These are phyloP conservation scores for Dicyrtoma fusca DNA, from an alignment of 2,888 invertebrate genomes.

Conservation along the genomic window DNA sequence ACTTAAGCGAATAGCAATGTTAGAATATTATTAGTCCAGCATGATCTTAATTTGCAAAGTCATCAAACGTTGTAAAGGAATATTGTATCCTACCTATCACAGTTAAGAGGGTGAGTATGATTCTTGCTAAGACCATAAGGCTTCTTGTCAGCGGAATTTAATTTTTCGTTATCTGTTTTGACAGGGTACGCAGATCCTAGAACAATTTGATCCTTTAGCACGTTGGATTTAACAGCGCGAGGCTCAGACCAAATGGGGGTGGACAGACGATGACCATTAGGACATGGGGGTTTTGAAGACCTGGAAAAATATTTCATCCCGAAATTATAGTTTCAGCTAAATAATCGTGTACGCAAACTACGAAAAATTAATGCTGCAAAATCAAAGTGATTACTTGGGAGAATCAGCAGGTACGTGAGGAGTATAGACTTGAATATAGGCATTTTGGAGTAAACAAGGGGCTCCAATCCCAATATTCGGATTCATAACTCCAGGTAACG, in stretches of 20 bases:
- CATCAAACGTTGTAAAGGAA: too few relatives aligned
- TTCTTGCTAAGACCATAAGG: constrained; percentile 22
- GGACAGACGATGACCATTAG: constrained; percentile 30
- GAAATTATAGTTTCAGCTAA: not conserved
- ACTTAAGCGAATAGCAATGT: too few relatives aligned
- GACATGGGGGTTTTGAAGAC: constrained; percentile 24
- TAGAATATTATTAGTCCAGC: too few relatives aligned
- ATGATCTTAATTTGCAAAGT: too few relatives aligned
- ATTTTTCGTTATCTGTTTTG: not conserved
- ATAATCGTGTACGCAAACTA: not conserved
- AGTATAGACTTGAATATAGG: constrained; percentile 31
- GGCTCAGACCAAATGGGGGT: constrained; percentile 27
- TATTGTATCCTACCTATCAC: constrained; percentile 39
- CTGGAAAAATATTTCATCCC: not conserved
- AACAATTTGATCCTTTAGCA: constrained; percentile 28
- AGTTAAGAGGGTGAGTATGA: constrained; percentile 26
- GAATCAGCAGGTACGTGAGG: constrained; percentile 34
- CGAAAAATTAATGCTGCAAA: not conserved
- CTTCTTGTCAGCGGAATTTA: constrained; percentile 19
- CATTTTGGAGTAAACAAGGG: constrained; percentile 30
- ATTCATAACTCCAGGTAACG: constrained; percentile 21
- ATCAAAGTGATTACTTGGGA: constrained; percentile 24
- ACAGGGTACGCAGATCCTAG: constrained; percentile 16
- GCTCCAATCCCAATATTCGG: constrained; percentile 17
- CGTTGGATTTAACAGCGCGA: constrained; percentile 20